Evolutionary conservation across 2,797 vertebrate species (phyloP).

Genomic region (Sebastes oblongus): DNA sequence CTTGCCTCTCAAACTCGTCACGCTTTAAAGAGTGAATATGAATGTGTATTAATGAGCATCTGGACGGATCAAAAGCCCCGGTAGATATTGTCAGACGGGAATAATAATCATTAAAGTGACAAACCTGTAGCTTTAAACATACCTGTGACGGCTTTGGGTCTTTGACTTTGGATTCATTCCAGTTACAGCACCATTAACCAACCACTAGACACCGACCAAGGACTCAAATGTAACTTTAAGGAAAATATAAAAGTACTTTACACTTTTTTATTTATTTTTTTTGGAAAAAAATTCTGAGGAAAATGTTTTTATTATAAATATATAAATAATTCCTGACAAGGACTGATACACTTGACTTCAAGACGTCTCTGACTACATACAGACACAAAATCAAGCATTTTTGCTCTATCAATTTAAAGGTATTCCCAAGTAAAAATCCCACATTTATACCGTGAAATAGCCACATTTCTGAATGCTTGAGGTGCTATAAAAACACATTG

Average conservation of each 20-base stretch:
- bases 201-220: background rate
- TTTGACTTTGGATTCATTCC: background rate
- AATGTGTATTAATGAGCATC: constrained; percentile 10
- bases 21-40: background rate
- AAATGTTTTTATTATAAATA: too few species aligned
- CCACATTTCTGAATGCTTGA: too few species aligned
- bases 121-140: background rate
- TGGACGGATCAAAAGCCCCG: background rate
- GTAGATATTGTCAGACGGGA: background rate
- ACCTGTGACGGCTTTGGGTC: background rate
- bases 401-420: too few species aligned
- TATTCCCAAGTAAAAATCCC: too few species aligned
- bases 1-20: background rate
- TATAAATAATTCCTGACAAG: too few species aligned
- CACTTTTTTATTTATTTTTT: too few species aligned
- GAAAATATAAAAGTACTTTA: background rate
- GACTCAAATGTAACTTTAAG: background rate
- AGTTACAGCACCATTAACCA: background rate
- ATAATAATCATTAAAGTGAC: background rate
- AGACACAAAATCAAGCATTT: too few species aligned
- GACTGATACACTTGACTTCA: too few species aligned
- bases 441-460: too few species aligned
- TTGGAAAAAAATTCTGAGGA: too few species aligned
- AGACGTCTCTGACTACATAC: too few species aligned
- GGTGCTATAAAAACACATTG: too few species aligned